Evolutionary conservation across 1,140 invertebrate genomes (phyloP).

Genomic region (Psix sp.): DNA sequence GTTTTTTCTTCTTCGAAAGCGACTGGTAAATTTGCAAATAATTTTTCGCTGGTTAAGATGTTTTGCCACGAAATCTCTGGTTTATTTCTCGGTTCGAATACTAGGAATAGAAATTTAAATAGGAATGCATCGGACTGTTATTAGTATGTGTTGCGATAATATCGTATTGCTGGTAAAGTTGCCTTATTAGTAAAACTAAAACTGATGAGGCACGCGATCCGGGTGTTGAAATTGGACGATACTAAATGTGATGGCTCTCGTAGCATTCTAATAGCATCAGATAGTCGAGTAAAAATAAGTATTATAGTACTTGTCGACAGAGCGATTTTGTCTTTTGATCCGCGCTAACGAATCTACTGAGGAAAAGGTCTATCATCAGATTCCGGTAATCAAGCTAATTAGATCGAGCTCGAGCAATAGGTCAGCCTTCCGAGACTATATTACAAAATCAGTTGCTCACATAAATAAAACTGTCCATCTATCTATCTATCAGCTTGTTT

Average conservation of each 20-base stretch:
- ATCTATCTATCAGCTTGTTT: no score
- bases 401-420: conserved; percentile 20
- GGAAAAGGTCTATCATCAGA: conserved; percentile 28
- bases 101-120: conserved; percentile 43
- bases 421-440: background rate
- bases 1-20: no score
- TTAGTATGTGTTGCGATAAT: conserved; percentile 23
- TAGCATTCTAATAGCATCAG: conserved; percentile 50
- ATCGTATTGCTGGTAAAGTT: conserved; percentile 37
- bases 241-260: conserved; percentile 39
- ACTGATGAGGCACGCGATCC: conserved; percentile 48
- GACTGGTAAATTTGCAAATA: no score
- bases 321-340: conserved; percentile 18
- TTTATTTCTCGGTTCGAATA: no score
- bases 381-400: conserved; percentile 44
- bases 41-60: no score
- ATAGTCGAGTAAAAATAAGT: conserved; percentile 38
- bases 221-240: conserved; percentile 47
- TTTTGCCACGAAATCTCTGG: conserved; percentile 20
- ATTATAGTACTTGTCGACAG: conserved; percentile 39
- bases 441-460: background rate
- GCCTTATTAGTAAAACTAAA: conserved; percentile 53
- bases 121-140: conserved; percentile 20
- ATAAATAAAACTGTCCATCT: no score
- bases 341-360: conserved; percentile 13